Conservation (phyloP, 2,113 vertebrate genomes). For the Phylloscopus trochiloides region DNA sequence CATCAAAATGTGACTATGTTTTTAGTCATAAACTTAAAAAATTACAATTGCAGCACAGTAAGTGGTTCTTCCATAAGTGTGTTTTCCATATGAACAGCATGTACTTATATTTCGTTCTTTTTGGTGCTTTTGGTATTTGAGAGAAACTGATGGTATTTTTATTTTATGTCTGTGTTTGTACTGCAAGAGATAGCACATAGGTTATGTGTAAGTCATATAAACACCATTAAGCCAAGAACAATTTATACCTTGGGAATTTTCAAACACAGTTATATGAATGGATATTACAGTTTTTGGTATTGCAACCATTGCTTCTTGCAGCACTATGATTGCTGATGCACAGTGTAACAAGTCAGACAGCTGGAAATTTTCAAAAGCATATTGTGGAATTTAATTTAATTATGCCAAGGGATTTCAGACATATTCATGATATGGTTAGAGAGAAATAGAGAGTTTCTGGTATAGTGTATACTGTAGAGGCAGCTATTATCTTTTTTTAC, state of each 20-base stretch:
- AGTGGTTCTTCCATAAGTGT: neutral
- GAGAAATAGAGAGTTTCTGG: neutral
- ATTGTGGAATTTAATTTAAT: neutral
- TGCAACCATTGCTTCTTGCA: neutral
- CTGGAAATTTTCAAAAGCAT: neutral
- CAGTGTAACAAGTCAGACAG: neutral
- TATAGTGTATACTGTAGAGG: neutral
- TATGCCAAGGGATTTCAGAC: neutral
- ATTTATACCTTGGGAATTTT: neutral
- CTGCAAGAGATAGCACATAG: neutral
- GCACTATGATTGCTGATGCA: neutral
- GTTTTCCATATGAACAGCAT: neutral
- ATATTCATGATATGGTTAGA: neutral
- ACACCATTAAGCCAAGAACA: neutral
- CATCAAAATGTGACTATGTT: neutral
- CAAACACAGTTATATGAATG: neutral
- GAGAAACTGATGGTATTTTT: neutral
- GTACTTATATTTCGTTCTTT: neutral
- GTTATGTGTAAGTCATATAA: neutral
- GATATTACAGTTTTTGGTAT: neutral
- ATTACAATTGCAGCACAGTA: neutral
- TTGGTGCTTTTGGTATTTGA: neutral
- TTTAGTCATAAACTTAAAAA: neutral
- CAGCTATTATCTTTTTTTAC: neutral
- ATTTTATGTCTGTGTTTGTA: neutral